Percentiles rank a stretch among this genome's conserved stretches.
Conservation (phyloP, 2,113 vertebrate genomes). For the Saccopteryx bilineata region DNA sequence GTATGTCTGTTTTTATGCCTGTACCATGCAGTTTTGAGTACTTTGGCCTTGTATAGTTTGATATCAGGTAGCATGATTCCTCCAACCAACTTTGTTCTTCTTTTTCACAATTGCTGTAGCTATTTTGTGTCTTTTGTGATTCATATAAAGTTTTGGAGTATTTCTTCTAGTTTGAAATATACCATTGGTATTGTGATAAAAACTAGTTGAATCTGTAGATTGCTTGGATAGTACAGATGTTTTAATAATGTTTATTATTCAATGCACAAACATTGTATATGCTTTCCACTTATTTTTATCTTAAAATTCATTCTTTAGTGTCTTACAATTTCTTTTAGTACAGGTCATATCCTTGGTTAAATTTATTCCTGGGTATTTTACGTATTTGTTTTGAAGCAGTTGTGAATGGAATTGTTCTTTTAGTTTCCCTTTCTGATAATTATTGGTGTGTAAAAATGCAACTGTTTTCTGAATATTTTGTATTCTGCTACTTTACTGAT, state of each 20-base stretch:
- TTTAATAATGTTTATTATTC: not conserved
- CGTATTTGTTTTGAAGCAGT: not conserved
- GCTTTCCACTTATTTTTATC: not conserved
- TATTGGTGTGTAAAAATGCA: not conserved
- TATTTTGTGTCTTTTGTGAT: not conserved
- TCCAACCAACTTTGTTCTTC: not conserved
- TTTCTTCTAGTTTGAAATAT: not conserved
- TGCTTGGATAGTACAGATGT: not conserved
- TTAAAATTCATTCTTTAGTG: not conserved
- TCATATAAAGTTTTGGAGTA: not conserved
- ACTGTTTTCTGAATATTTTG: not conserved
- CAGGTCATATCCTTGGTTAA: not conserved
- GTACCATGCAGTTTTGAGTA: not conserved
- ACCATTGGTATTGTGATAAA: not conserved
- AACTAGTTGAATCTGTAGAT: not conserved
- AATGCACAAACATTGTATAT: not conserved
- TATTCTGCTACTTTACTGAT: not conserved
- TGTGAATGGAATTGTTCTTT: not conserved
- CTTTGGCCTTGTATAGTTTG: not conserved
- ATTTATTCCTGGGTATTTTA: not conserved
- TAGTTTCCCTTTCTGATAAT: not conserved
- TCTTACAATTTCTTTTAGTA: not conserved
- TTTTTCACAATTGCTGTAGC: not conserved
- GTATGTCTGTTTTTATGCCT: not conserved
- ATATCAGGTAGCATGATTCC: not conserved